phyloP scores from a whole-genome alignment of 2,113 vertebrate genomes.

The Vulpes vulpes region DNA sequence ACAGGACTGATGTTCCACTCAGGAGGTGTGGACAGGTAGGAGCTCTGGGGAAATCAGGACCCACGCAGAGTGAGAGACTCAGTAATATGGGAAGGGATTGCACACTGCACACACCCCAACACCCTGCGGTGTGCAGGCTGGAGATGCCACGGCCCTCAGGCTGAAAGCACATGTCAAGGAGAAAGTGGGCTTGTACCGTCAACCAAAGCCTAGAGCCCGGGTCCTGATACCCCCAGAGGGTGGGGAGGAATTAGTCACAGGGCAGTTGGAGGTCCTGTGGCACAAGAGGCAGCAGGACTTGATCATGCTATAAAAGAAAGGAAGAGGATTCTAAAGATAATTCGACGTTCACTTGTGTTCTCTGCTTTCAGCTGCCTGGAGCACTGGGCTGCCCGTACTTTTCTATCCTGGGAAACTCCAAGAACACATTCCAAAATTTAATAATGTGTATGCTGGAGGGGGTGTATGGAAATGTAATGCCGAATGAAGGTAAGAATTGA shows the following conservation, averaged over 20 bases:
- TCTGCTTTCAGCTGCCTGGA: not conserved
- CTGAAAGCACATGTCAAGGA: not conserved
- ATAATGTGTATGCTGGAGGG: not conserved
- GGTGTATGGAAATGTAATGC: not conserved
- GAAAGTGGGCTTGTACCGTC: rapidly evolving
- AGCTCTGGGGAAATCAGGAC: not conserved
- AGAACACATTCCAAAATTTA: not conserved
- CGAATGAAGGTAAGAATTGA: too few relatives aligned
- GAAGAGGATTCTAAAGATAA: not conserved
- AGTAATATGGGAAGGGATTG: rapidly evolving
- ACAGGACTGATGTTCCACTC: rapidly evolving
- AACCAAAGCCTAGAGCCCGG: not conserved
- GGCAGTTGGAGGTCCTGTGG: not conserved
- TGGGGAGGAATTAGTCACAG: not conserved
- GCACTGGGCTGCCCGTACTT: not conserved
- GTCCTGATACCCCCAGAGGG: too few relatives aligned
- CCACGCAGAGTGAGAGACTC: not conserved
- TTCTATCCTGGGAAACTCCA: not conserved
- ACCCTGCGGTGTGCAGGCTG: not conserved
- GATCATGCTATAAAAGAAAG: not conserved
- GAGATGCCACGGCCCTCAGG: rapidly evolving
- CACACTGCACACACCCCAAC: rapidly evolving
- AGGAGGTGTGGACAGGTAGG: not conserved
- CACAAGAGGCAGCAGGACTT: not conserved
- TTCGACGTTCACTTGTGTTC: not conserved